Evolutionary conservation across 1,140 invertebrate species (phyloP), one percentile per base, ranked within the genome.

Genomic region (Cherax destructor): DNA sequence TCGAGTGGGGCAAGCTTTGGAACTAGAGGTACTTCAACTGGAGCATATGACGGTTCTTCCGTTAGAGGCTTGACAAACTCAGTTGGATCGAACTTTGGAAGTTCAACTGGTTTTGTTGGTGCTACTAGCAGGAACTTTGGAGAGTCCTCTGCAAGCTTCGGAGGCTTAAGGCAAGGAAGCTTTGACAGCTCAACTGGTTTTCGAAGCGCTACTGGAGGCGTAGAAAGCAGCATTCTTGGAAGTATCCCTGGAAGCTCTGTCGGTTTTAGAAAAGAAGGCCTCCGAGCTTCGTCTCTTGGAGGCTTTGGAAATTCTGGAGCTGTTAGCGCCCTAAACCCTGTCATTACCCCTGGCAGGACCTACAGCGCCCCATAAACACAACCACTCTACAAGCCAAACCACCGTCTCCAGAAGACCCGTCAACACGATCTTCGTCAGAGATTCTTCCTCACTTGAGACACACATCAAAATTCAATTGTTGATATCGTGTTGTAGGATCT

Each of bases 331-430:
- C 30, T 41, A 41, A 41, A 41, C 24, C 4, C 24, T 30, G 2
- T 6, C 11, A 5, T 5, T n/a, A 24, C 85, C 41, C 85, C 85
- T 3, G 79, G 76, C 76, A 87, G 85, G 85, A 65, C 76, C 72
- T 87, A 86, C 41, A 76, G 85, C 76, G 24, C 74, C 76, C 85
- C 85, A 0, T 87, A 59, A 87, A 50, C 56, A 24, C 18, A 72
- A 11, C n/a, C 10, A 11, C n/a, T 4, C 83, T n/a, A 69, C 24
- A 10, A 84, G 21, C n/a, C 16, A 13, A 9, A 56, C 13, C 52
- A 56, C 52, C 13, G 52, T 10, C 52, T 13, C 9, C 52, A 56
- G 13, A 56, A 1, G 52, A 10, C 13, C 52, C 30, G 2, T 10
- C 52, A 56, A 10, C 52, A 56, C 52, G 4, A 56, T 13, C 52